Conservation (phyloP, 1,140 invertebrate species). For the Anthonomus grandis region DNA sequence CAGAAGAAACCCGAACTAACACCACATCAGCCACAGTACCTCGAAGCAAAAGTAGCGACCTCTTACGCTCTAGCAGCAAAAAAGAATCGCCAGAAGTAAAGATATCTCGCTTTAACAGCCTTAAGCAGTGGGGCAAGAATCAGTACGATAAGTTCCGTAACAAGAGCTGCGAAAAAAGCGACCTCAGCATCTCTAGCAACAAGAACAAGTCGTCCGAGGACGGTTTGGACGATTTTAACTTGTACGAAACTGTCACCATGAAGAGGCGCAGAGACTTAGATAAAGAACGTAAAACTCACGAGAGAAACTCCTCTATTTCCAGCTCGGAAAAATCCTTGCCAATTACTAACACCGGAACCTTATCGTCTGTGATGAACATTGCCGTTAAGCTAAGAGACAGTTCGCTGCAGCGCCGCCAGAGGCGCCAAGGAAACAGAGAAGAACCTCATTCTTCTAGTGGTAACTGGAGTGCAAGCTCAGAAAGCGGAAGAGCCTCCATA, state of each 20-base stretch:
- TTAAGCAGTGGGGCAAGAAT: constrained; percentile 79
- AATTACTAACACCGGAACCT: constrained; percentile 54
- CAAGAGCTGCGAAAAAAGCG: constrained; percentile 45
- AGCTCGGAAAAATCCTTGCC: constrained; percentile 66
- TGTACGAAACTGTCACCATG: constrained; percentile 62
- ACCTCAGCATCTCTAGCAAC: constrained; percentile 4
- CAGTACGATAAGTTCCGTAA: constrained; percentile 70
- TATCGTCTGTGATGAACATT: constrained; percentile 55
- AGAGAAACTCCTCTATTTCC: constrained; percentile 69
- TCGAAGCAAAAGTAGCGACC: constrained; percentile 65
- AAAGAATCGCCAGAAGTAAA: constrained; percentile 59
- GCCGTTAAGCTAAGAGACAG: constrained; percentile 71
- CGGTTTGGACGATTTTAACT: constrained; percentile 58
- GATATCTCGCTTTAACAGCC: constrained; percentile 72
- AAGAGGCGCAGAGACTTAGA: constrained; percentile 54
- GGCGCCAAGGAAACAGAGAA: constrained; percentile 59
- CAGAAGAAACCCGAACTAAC: constrained; percentile 20
- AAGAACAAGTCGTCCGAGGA: constrained; percentile 32
- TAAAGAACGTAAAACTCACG: constrained; percentile 57
- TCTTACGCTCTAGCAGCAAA: constrained; percentile 54
- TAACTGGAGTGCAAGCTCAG: constrained; percentile 90
- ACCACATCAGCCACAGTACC: constrained; percentile 26
- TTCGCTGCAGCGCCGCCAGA: constrained; percentile 60
- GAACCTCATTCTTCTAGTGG: constrained; percentile 86
- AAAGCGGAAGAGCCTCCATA: constrained; percentile 80